A percentile compares a stretch with the other conserved stretches of the same genome.
Evolutionary conservation across 1,140 invertebrate genomes (phyloP).

Genomic region (Adoxophyes honmai): DNA sequence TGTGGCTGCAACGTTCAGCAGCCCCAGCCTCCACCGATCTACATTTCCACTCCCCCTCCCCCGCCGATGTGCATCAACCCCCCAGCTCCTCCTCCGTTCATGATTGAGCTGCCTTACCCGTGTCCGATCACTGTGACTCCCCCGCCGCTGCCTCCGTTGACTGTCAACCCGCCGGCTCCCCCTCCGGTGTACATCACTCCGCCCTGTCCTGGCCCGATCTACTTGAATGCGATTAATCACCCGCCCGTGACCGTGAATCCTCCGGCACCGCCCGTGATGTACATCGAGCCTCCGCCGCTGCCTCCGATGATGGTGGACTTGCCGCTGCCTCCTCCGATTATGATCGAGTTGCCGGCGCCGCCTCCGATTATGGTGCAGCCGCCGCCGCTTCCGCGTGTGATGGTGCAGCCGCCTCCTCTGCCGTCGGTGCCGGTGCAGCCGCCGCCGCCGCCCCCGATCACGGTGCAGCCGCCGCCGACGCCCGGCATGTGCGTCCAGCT

Average conservation of each 20-base stretch:
- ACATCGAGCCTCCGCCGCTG: conserved; percentile 45
- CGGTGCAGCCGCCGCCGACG: conserved; percentile 49
- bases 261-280: conserved; percentile 44
- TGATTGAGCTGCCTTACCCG: conserved; percentile 42
- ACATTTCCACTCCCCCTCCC: conserved; percentile 30
- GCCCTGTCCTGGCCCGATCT: conserved; percentile 10
- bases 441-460: conserved; percentile 44
- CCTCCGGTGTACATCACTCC: conserved; percentile 36
- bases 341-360: conserved; percentile 48
- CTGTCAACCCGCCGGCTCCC: conserved; percentile 41
- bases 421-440: conserved; percentile 56
- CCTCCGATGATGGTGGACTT: conserved; percentile 56
- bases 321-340: conserved; percentile 46
- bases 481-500: conserved; percentile 15
- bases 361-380: conserved; percentile 54
- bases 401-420: conserved; percentile 45
- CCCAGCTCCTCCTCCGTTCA: conserved; percentile 43
- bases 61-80: conserved; percentile 39
- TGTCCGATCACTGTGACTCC: conserved; percentile 47
- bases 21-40: conserved; percentile 30
- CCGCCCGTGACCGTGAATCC: conserved; percentile 55
- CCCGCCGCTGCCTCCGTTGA: conserved; percentile 44
- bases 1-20: not conserved
- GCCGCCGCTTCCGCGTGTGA: conserved; percentile 47
- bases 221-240: conserved; percentile 34